Conservation (phyloP, 1,140 invertebrate genomes). For the Bombyx mori region DNA sequence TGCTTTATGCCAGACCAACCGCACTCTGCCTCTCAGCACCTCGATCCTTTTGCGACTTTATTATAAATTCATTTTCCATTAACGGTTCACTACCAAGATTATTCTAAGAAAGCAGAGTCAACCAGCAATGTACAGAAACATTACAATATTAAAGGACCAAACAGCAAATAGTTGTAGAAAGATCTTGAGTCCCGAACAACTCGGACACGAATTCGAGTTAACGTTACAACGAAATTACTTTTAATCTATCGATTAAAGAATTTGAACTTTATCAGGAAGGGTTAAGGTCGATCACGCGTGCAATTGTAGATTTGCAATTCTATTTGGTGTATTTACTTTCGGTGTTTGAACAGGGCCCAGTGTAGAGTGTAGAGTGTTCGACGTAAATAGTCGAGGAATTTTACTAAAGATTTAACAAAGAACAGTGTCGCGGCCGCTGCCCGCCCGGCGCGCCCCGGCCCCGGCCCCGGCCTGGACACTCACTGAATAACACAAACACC, state of each 20-base stretch:
- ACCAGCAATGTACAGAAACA: neutral
- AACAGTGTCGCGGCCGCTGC: neutral
- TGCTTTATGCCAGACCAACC: constrained; percentile 18
- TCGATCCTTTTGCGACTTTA: neutral
- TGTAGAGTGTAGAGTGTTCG: constrained; percentile 2
- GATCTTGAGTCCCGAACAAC: constrained; percentile 35
- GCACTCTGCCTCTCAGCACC: neutral
- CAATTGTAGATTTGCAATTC: constrained; percentile 2
- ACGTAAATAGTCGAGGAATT: constrained; percentile 27
- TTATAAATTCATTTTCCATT: neutral
- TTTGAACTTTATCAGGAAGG: constrained; percentile 6
- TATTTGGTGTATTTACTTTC: constrained; percentile 32
- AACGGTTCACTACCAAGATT: neutral
- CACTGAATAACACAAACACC: too few relatives aligned
- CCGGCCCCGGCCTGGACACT: too few relatives aligned
- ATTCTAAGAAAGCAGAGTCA: constrained; percentile 8
- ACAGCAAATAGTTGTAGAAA: constrained; percentile 12
- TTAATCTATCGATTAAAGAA: neutral
- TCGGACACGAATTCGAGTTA: constrained; percentile 43
- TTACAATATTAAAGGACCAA: neutral
- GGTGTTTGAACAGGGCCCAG: constrained; percentile 28
- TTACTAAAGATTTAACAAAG: constrained; percentile 10
- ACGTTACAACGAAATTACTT: constrained; percentile 17
- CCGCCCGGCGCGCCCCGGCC: too few relatives aligned
- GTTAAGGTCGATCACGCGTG: constrained; percentile 7